Evolutionary conservation across 2,113 vertebrate genomes (phyloP), one percentile per base, ranked within the genome.

Genomic region (Periophthalmodon schlosseri): DNA sequence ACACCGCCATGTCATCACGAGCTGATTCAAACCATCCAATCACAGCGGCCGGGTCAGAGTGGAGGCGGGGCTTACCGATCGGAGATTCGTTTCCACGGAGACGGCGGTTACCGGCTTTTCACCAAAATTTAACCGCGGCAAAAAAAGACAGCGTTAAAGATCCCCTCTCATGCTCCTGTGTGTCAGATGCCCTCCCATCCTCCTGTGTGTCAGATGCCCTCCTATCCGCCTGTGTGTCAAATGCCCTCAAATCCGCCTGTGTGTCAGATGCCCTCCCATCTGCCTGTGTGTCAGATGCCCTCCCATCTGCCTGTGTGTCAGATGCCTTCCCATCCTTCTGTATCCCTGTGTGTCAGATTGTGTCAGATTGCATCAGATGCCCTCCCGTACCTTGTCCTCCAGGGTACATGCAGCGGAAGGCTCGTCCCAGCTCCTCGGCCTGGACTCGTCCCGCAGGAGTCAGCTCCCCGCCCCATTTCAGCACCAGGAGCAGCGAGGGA

Each of bases 371-470:
- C 4, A 3, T 16, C 49, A 50, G 49, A 20, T 52, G 16, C 49
- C 16, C 16, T 96, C 96, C 98, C 97, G 99, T 84, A 99, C 98
- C 98, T 94, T 99, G 98, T 57, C 97, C 98, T 80, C 98, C 98
- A 0, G 98, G 98, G 83, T 99, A 99, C 97, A 99, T 99, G 79
- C 97, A 99, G 84, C 98, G 96, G 75, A 99, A 99, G 56, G 98
- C 97, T 60, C 96, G 83, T 0, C 98, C 98, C 84, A 99, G 96
- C 81, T 99, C 96, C 83, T 99, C 98, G 0, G 98, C 96, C 90
- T 99, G 98, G 0, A 99, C 97, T 50, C 96, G 91, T 16, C 98
- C 98, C 3, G 96, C 95, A 0, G 96, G 98, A 0, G 98, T 99
- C 86, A 99, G 91, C 84, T 99, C 97, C 18, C 98, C 97, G 15